A percentile compares a stretch with the other conserved stretches of the same genome.
phyloP scores from a whole-genome alignment of 2,888 invertebrate genomes.

The Psylliodes chrysocephalus region DNA sequence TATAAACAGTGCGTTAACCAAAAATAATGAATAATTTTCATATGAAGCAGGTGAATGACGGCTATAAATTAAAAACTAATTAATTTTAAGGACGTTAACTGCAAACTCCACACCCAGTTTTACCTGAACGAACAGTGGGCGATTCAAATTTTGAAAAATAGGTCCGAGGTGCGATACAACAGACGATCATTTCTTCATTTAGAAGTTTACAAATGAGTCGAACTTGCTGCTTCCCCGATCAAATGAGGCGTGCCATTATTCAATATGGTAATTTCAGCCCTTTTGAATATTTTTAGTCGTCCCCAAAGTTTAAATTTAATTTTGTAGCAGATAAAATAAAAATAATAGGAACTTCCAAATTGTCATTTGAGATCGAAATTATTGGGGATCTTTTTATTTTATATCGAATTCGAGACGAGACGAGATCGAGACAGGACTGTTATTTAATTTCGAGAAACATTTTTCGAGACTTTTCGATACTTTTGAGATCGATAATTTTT shows the following conservation, averaged over 20 bases:
- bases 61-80: conserved; percentile 53
- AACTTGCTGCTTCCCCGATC: background rate
- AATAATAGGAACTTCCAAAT: too few species aligned
- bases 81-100: conserved; percentile 48
- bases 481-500: too few species aligned
- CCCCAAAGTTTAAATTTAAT: too few species aligned
- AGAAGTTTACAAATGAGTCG: background rate
- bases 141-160: conserved; percentile 40
- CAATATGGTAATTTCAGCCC: background rate
- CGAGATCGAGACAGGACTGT: too few species aligned
- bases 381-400: too few species aligned
- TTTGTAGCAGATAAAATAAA: too few species aligned
- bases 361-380: too few species aligned
- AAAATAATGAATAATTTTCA: conserved; percentile 42
- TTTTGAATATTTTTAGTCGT: too few species aligned
- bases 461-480: too few species aligned
- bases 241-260: background rate
- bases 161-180: conserved; percentile 13
- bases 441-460: too few species aligned
- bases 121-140: conserved; percentile 44
- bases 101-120: conserved; percentile 42
- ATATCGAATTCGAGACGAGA: too few species aligned
- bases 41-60: conserved; percentile 49
- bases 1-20: conserved; percentile 23
- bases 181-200: background rate